Conservation (phyloP, 1,140 invertebrate genomes). For the Euura saliciscinereae region DNA sequence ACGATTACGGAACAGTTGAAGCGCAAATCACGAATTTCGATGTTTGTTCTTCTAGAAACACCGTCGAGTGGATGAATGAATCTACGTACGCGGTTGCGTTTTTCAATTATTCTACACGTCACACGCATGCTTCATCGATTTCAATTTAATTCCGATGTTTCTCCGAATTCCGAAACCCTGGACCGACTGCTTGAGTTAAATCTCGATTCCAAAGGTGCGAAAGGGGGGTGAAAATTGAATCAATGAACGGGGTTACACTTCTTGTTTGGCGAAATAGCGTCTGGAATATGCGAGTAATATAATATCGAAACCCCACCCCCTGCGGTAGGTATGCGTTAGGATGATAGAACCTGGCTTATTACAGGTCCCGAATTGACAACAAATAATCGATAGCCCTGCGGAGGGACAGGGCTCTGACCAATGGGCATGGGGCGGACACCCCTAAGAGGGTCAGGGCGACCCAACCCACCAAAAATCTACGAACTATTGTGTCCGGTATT, state of each 20-base stretch:
- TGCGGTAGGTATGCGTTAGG: constrained; percentile 10
- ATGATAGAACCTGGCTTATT: constrained; percentile 31
- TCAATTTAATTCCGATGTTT: too few species aligned
- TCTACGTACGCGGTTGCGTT: too few species aligned
- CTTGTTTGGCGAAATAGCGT: neutral
- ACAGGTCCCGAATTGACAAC: constrained; percentile 36
- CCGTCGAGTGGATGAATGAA: too few species aligned
- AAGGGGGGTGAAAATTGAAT: neutral
- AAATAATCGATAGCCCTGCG: constrained; percentile 49
- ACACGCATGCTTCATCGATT: too few species aligned
- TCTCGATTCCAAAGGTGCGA: too few species aligned
- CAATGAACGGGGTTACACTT: neutral
- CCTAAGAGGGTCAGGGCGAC: constrained; percentile 3
- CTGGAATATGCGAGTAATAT: too few species aligned
- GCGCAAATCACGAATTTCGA: too few species aligned
- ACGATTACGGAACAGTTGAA: too few species aligned
- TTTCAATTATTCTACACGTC: too few species aligned
- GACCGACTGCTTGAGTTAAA: too few species aligned
- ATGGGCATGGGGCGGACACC: constrained; percentile 32
- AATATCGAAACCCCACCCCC: constrained; percentile 30
- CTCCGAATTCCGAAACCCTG: too few species aligned
- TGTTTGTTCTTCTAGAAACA: too few species aligned
- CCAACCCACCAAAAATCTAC: neutral
- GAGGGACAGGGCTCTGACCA: constrained; percentile 44
- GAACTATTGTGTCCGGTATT: constrained; percentile 4